Conservation (phyloP, 2,888 invertebrate species). For the Gastracanthus pulcherrimus region DNA sequence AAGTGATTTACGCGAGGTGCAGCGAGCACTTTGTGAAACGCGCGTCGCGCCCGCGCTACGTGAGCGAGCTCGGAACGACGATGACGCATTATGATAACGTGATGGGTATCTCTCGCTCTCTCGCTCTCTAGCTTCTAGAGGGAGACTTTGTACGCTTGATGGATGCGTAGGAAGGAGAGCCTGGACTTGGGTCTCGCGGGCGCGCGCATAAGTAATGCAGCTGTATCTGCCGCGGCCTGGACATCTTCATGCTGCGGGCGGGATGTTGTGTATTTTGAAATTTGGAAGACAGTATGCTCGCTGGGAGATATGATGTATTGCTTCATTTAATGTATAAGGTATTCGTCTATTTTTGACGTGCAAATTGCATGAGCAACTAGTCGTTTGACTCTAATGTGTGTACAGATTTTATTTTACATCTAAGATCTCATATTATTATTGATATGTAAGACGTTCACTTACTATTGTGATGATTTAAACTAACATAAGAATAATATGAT, state of each 20-base stretch:
- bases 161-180: neutral
- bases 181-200: neutral
- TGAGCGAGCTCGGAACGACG: neutral
- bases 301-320: too few species aligned
- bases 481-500: too few species aligned
- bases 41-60: neutral
- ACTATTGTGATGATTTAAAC: too few species aligned
- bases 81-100: constrained; percentile 4
- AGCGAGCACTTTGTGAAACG: neutral
- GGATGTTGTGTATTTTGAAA: neutral
- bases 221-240: neutral
- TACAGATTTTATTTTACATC: too few species aligned
- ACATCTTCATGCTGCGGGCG: neutral
- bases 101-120: neutral
- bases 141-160: neutral
- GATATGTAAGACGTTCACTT: too few species aligned
- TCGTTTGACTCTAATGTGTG: too few species aligned
- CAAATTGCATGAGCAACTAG: too few species aligned
- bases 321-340: too few species aligned
- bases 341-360: too few species aligned
- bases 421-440: too few species aligned
- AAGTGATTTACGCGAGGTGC: constrained; percentile 23
- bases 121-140: neutral
- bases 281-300: neutral
- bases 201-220: neutral